phyloP scores from a whole-genome alignment of 1,140 invertebrate species.

The Drosophila ananassae region DNA sequence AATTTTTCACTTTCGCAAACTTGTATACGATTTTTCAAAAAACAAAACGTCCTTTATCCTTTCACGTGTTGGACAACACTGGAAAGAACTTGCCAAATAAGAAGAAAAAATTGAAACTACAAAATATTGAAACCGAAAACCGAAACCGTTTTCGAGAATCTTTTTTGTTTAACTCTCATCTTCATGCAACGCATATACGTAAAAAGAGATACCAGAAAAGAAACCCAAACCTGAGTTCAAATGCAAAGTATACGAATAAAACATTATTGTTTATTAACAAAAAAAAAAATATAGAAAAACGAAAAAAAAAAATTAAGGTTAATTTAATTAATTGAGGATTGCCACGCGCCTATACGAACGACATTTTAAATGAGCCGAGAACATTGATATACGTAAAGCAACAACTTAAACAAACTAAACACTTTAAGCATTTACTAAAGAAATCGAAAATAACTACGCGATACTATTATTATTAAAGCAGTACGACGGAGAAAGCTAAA shows the following conservation, averaged over 20 bases:
- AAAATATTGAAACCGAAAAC: constrained; percentile 5
- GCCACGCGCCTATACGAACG: constrained; percentile 75
- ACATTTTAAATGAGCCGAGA: constrained; percentile 78
- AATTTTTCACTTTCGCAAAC: constrained; percentile 65
- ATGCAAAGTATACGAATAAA: constrained; percentile 84
- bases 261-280: constrained; percentile 68
- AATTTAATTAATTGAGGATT: constrained; percentile 76
- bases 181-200: constrained; percentile 78
- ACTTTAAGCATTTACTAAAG: constrained; percentile 80
- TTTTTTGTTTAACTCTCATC: constrained; percentile 60
- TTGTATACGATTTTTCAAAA: constrained; percentile 79
- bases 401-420: constrained; percentile 44
- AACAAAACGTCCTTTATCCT: constrained; percentile 73
- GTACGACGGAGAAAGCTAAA: constrained; percentile 57
- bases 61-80: constrained; percentile 64
- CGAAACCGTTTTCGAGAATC: constrained; percentile 32
- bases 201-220: constrained; percentile 63
- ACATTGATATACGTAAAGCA: constrained; percentile 73
- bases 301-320: constrained; percentile 67
- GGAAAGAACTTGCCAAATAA: constrained; percentile 74
- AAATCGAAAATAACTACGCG: constrained; percentile 58
- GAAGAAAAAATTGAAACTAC: constrained; percentile 19
- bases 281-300: constrained; percentile 24
- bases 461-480: constrained; percentile 62
- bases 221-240: constrained; percentile 83